A percentile compares a stretch with the other conserved stretches of the same genome.
Evolutionary conservation across 2,888 invertebrate genomes (phyloP).

Genomic region (Dynastes grantii): DNA sequence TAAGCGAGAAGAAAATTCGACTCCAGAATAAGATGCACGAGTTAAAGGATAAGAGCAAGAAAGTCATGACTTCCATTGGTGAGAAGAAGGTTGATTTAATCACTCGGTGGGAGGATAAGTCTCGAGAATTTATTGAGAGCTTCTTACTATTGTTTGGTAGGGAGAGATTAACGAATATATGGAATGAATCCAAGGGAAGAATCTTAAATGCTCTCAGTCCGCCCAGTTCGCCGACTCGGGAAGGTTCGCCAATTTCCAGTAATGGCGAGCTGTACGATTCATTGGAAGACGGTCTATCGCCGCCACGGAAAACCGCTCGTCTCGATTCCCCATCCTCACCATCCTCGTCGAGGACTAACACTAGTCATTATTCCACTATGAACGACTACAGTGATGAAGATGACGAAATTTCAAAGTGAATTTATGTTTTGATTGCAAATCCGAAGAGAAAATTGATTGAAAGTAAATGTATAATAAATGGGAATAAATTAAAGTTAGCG

Average conservation of each 20-base stretch:
- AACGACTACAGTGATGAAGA: constrained; percentile 53
- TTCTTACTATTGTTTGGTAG: constrained; percentile 95
- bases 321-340: constrained; percentile 64
- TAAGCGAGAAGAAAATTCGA: constrained; percentile 97
- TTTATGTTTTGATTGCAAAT: constrained; percentile 1
- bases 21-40: constrained; percentile 98
- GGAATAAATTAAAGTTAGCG: constrained; percentile 20
- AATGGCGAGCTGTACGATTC: constrained; percentile 65
- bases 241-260: constrained; percentile 65
- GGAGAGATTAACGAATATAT: constrained; percentile 88
- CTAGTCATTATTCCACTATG: constrained; percentile 49
- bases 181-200: constrained; percentile 93
- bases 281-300: constrained; percentile 65
- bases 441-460: not conserved
- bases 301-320: constrained; percentile 67
- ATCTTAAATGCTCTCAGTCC: constrained; percentile 94
- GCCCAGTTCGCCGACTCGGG: constrained; percentile 80
- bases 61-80: constrained; percentile 86
- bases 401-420: constrained; percentile 48
- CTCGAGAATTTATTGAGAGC: constrained; percentile 96
- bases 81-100: constrained; percentile 93
- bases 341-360: constrained; percentile 50
- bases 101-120: constrained; percentile 98
- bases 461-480: not conserved
- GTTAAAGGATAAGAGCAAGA: constrained; percentile 92